Evolutionary conservation across 2,113 vertebrate species (phyloP).

Genomic region (Garra rufa): DNA sequence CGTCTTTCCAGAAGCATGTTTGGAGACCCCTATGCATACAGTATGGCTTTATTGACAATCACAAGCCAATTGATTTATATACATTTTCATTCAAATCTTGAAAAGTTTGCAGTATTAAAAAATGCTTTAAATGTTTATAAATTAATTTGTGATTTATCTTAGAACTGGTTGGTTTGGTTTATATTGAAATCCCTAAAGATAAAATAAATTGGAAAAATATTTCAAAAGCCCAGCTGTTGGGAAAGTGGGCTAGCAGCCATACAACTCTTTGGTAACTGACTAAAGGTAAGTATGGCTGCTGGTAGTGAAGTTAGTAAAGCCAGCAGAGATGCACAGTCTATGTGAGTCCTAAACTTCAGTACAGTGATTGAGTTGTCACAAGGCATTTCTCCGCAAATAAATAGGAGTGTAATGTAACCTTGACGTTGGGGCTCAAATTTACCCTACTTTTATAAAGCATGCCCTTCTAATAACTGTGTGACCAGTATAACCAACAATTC

Average conservation of each 20-base stretch:
- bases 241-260: background rate
- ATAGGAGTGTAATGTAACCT: background rate
- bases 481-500: background rate
- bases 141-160: background rate
- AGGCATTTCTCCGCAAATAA: background rate
- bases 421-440: background rate
- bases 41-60: background rate
- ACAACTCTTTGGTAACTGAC: no score
- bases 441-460: background rate
- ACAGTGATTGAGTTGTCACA: background rate
- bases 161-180: background rate
- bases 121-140: background rate
- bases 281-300: no score
- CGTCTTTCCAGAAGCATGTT: background rate
- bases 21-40: background rate
- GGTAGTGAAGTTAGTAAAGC: no score
- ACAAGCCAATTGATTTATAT: background rate
- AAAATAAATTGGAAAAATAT: background rate
- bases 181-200: background rate
- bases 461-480: background rate
- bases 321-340: no score
- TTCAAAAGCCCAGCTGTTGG: background rate
- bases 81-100: no score
- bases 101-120: background rate
- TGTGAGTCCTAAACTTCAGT: no score